Evolutionary conservation across 2,888 invertebrate species (phyloP).

Genomic region (Graphium colonna): DNA sequence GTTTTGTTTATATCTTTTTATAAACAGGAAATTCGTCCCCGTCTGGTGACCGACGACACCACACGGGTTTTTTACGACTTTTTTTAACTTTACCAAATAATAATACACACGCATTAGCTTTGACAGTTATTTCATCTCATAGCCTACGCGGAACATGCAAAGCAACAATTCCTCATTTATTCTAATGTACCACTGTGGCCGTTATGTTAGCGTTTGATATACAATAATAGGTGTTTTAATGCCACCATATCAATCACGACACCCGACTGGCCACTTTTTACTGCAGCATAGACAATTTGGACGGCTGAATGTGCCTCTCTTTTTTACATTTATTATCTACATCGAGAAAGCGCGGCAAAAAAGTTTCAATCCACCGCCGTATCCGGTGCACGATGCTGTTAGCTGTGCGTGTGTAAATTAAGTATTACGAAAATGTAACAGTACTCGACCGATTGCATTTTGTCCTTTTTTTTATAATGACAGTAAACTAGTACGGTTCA

Average conservation of each 20-base stretch:
- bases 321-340: constrained; percentile 12
- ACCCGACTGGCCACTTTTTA: background rate
- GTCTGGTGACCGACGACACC: too few species aligned
- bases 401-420: constrained; percentile 5
- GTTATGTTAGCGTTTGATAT: constrained; percentile 4
- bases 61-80: too few species aligned
- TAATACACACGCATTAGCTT: background rate
- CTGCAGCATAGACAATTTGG: constrained; percentile 5
- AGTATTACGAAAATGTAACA: constrained; percentile 10
- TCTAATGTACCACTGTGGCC: background rate
- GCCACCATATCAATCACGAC: constrained; percentile 9
- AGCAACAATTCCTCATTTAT: constrained; percentile 5
- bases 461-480: background rate
- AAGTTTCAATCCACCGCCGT: background rate
- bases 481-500: background rate
- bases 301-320: constrained; percentile 2
- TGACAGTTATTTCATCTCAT: background rate
- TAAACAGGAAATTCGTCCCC: too few species aligned
- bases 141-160: constrained; percentile 3
- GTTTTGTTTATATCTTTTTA: too few species aligned
- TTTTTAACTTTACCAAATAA: too few species aligned
- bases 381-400: constrained; percentile 7
- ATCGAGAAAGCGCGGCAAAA: constrained; percentile 1
- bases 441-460: too few species aligned
- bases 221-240: constrained; percentile 8